Conservation (phyloP, 2,797 vertebrate species). For the Channallabes apus region DNA sequence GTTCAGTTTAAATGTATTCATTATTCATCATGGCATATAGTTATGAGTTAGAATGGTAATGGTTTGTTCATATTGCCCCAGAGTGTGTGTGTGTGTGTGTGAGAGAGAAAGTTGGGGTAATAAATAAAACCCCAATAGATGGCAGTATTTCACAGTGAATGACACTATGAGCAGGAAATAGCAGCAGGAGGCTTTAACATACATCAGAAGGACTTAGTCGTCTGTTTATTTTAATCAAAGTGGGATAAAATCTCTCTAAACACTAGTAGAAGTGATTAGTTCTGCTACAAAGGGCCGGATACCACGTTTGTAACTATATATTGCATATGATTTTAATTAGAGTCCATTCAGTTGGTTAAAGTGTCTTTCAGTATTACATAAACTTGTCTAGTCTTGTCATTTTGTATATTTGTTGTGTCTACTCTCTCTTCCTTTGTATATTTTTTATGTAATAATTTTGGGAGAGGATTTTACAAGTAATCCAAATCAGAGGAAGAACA, state of each 20-base stretch:
- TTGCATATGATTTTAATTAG: conserved; percentile 39
- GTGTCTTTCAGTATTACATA: conserved; percentile 9
- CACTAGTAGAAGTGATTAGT: conserved; percentile 60
- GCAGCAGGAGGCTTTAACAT: conserved; percentile 59
- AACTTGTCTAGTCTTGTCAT: background rate
- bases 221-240: conserved; percentile 66
- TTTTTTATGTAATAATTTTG: background rate
- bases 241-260: conserved; percentile 55
- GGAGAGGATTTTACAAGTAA: background rate
- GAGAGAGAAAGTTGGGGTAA: background rate
- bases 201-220: conserved; percentile 59
- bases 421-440: background rate
- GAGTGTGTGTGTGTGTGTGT: background rate
- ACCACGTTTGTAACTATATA: conserved; percentile 24
- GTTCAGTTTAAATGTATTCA: background rate
- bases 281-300: conserved; percentile 46
- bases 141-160: conserved; percentile 95
- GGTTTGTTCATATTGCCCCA: background rate
- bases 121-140: conserved; percentile 79
- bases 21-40: background rate
- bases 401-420: background rate
- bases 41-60: background rate
- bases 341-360: background rate
- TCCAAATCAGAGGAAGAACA: background rate
- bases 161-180: conserved; percentile 51